Conservation (phyloP, 2,797 vertebrate species). For the Anguilla marmorata region DNA sequence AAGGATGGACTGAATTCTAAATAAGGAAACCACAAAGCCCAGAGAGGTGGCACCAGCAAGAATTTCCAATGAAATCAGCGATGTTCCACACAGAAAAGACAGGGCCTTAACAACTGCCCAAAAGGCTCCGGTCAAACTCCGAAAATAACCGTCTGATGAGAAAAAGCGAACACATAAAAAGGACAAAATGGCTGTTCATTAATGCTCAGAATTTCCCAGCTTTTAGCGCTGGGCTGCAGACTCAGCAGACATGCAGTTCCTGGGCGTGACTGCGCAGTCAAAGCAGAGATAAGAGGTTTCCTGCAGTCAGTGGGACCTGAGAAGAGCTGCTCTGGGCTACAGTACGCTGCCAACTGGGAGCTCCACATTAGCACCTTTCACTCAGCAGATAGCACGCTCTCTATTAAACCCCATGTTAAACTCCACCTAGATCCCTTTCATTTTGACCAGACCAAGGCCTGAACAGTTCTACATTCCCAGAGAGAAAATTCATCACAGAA, state of each 20-base stretch:
- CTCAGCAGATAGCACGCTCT: background rate
- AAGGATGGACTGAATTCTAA: background rate
- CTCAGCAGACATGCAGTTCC: background rate
- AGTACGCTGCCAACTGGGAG: background rate
- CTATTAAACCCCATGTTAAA: background rate
- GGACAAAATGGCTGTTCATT: background rate
- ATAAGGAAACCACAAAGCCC: background rate
- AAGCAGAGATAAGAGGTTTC: background rate
- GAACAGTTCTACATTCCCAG: background rate
- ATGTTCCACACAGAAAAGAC: background rate
- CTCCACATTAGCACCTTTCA: background rate
- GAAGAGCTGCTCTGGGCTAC: background rate
- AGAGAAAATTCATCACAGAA: background rate
- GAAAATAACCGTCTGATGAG: background rate
- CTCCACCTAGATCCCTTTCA: background rate
- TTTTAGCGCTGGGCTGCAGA: background rate
- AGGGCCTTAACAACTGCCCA: background rate
- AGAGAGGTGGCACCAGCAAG: background rate
- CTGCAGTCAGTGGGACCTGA: background rate
- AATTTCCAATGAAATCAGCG: background rate
- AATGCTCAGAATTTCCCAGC: background rate
- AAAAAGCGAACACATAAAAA: background rate
- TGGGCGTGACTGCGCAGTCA: background rate
- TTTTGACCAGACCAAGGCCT: background rate
- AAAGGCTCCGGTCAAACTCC: background rate